Percentiles rank a stretch among this genome's conserved stretches.
phyloP scores from a whole-genome alignment of 2,797 vertebrate species.

The Neosalanx taihuensis region DNA sequence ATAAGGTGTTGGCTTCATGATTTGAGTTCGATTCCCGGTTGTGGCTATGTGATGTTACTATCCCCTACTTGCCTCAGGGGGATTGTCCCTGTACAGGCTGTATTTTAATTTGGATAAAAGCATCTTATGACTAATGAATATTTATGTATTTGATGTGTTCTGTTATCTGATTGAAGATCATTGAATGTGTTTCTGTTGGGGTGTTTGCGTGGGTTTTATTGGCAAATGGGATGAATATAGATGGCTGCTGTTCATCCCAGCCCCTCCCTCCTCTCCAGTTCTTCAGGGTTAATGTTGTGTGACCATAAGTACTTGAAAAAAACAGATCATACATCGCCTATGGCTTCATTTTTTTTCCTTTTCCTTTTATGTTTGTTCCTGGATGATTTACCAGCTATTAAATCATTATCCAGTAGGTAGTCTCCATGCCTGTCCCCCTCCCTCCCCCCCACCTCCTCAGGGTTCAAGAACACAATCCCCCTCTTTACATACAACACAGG shows the following conservation, averaged over 20 bases:
- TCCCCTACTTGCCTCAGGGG: too few relatives aligned
- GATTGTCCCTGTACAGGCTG: too few relatives aligned
- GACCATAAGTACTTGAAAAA: slow-evolving; percentile 54
- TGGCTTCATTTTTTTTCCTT: slow-evolving; percentile 34
- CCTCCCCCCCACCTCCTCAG: slow-evolving; percentile 30
- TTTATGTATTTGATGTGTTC: not conserved
- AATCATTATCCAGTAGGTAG: slow-evolving; percentile 59
- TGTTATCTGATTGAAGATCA: slow-evolving; percentile 33
- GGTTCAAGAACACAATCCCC: slow-evolving; percentile 31
- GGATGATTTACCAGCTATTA: slow-evolving; percentile 59
- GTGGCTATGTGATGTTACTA: too few relatives aligned
- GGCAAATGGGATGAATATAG: slow-evolving; percentile 11
- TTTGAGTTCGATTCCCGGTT: too few relatives aligned
- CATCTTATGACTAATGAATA: too few relatives aligned
- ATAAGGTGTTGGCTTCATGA: too few relatives aligned
- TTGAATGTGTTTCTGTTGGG: slow-evolving; percentile 3
- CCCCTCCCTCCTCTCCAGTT: slow-evolving; percentile 10
- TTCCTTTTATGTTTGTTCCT: slow-evolving; percentile 35
- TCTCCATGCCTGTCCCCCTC: slow-evolving; percentile 36
- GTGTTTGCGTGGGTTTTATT: slow-evolving; percentile 11
- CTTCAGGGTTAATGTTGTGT: slow-evolving; percentile 53
- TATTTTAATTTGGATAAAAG: too few relatives aligned
- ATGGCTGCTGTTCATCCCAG: not conserved
- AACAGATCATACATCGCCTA: slow-evolving; percentile 40
- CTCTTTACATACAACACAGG: slow-evolving; percentile 39